Conservation (phyloP, 2,113 vertebrate species). For the Tonatia bakeri region DNA sequence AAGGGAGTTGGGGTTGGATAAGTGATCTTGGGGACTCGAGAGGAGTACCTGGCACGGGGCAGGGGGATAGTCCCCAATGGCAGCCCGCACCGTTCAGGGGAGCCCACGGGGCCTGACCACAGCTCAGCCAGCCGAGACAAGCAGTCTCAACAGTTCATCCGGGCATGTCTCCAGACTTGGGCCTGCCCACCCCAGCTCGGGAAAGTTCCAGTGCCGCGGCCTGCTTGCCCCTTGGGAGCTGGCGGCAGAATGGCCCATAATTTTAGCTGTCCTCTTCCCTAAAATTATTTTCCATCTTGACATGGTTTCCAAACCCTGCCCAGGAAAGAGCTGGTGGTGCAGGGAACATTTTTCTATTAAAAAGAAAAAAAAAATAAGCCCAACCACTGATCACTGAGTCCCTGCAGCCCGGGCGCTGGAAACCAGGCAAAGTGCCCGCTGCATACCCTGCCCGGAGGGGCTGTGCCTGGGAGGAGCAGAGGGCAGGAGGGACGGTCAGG, state of each 20-base stretch:
- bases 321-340: constrained; percentile 42
- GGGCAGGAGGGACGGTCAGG: accelerated
- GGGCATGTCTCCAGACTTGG: neutral
- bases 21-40: neutral
- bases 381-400: accelerated
- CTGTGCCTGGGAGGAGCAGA: neutral
- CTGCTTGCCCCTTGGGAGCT: neutral
- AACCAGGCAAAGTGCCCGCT: neutral
- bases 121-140: neutral
- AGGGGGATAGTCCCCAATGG: neutral
- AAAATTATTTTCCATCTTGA: constrained; percentile 54
- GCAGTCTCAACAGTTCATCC: neutral
- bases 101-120: accelerated
- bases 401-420: neutral
- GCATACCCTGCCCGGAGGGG: neutral
- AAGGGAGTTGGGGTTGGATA: neutral
- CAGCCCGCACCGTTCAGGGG: accelerated
- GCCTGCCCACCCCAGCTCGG: neutral
- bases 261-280: constrained; percentile 34
- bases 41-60: neutral
- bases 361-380: constrained; percentile 18
- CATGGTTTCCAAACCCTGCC: constrained; percentile 46
- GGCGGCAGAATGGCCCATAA: neutral
- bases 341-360: constrained; percentile 12
- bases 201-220: neutral